phyloP scores from a whole-genome alignment of 2,113 vertebrate species.

The Collichthys lucidus region DNA sequence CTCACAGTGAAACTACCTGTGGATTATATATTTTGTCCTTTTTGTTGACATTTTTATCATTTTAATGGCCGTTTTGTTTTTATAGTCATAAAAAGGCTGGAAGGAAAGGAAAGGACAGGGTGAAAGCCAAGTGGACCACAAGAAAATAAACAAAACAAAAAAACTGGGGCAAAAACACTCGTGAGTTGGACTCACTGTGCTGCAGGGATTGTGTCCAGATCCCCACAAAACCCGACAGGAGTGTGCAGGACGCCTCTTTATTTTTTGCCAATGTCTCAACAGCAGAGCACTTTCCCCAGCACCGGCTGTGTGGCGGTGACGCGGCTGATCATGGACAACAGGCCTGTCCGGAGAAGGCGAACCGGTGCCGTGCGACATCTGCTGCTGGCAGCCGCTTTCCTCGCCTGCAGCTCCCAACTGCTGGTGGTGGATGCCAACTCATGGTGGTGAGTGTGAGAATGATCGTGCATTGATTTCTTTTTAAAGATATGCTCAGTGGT shows the following conservation, averaged over 20 bases:
- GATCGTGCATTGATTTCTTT: not conserved
- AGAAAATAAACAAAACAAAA: not conserved
- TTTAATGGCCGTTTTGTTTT: conserved; percentile 13
- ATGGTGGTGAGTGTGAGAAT: conserved; percentile 91
- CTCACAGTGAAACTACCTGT: not conserved
- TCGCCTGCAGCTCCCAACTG: conserved; percentile 87
- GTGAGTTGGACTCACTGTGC: conserved; percentile 2
- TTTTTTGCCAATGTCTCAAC: conserved; percentile 61
- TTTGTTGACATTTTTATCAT: not conserved
- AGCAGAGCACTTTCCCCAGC: conserved; percentile 66
- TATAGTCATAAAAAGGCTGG: not conserved
- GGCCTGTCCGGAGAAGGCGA: conserved; percentile 78
- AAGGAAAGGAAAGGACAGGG: not conserved
- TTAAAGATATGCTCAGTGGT: not conserved
- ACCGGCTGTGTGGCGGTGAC: conserved; percentile 54
- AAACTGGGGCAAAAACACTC: not conserved
- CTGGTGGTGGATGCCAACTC: conserved; percentile 90
- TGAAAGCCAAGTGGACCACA: not conserved
- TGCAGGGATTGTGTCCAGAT: not conserved
- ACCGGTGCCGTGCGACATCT: conserved; percentile 84
- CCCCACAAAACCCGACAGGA: not conserved
- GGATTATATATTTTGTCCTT: not conserved
- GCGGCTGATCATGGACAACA: conserved; percentile 78
- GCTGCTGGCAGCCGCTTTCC: conserved; percentile 85
- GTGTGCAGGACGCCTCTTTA: conserved; percentile 29